Base-by-base conservation (phyloP, 2,113 vertebrate genomes). In the Sciurus niger region DNA sequence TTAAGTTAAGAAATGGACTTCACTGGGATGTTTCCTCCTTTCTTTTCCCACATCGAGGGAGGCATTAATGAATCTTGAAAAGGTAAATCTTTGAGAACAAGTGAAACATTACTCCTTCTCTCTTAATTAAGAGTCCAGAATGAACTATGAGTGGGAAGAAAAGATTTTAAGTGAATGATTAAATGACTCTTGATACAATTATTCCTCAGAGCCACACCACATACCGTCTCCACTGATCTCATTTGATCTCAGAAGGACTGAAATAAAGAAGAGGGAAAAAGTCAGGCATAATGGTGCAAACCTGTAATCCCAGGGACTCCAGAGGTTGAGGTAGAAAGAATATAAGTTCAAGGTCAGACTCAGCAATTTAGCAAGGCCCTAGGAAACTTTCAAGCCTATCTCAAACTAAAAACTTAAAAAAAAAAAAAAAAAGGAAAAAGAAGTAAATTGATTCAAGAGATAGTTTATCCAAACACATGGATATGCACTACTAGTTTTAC, bases 81-180 rank as follows among this genome's bases (percentile, higher is more conserved):
- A 72, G 55, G 32, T 40, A 79, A 96, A 43, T 87, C 51, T 88
- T 89, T 77, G 40, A 82, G 63, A 92, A 84, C 6, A 91, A 68
- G 30, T 48, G 46, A 48, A 58, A 84, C 92, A 79, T 53, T 51
- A 94, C 46, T 77, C 32, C 55, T 18, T 67, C 10, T 91, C 17
- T 96, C 34, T 58, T 73, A 86, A 83, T 90, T 78, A 90, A 20
- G 60, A 83, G 55, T 51, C 32, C 17, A 84, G 30, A 80, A 32
- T 34, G 73, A 89, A 93, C 12, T 65, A 43, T 10, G 22, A 46
- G 8, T n/a, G 6, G 17, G 43, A 34, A 53, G 43, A 60, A 63
- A 53, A 68, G 1, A 58, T 40, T 77, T 86, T 74, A 70, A 94
- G 28, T 48, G 17, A 67, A 46, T 43, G 17, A 28, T 51, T 48